Evolutionary conservation across 2,888 invertebrate species (phyloP).

Genomic region (Mycalesis mineus): DNA sequence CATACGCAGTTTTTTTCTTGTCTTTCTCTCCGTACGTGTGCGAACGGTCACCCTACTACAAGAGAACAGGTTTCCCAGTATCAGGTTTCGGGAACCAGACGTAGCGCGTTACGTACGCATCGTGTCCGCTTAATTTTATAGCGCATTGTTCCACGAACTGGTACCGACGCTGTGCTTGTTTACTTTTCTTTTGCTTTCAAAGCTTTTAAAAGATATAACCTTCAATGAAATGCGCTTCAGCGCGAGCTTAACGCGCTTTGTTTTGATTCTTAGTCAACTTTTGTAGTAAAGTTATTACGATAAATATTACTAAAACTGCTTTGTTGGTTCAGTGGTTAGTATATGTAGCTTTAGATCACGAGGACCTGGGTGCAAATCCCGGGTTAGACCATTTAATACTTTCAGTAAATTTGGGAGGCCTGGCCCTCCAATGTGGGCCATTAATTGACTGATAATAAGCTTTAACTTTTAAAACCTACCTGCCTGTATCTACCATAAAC

Average conservation of each 20-base stretch:
- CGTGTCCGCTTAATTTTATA: conserved; percentile 27
- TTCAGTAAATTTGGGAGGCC: too few relatives aligned
- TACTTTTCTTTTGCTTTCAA: conserved; percentile 12
- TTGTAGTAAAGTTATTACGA: not conserved
- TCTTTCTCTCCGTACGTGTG: too few relatives aligned
- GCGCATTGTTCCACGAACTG: conserved; percentile 29
- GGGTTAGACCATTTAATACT: too few relatives aligned
- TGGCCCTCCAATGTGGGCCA: too few relatives aligned
- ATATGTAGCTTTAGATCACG: too few relatives aligned
- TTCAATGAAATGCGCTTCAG: conserved; percentile 2
- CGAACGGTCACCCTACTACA: not conserved
- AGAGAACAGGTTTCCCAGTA: conserved; percentile 25
- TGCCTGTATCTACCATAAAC: too few relatives aligned
- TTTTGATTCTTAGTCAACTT: not conserved
- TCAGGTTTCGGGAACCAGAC: conserved; percentile 23
- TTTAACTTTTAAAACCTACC: too few relatives aligned
- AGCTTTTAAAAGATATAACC: not conserved
- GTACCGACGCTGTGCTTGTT: conserved; percentile 17
- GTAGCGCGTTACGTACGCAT: conserved; percentile 23
- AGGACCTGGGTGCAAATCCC: too few relatives aligned
- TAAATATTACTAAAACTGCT: not conserved
- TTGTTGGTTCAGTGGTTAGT: too few relatives aligned
- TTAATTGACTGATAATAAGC: too few relatives aligned
- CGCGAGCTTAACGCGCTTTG: not conserved
- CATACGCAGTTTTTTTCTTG: too few relatives aligned